A percentile compares a stretch with the other conserved stretches of the same genome.
phyloP scores from a whole-genome alignment of 2,888 invertebrate species.

The Idaea straminata region DNA sequence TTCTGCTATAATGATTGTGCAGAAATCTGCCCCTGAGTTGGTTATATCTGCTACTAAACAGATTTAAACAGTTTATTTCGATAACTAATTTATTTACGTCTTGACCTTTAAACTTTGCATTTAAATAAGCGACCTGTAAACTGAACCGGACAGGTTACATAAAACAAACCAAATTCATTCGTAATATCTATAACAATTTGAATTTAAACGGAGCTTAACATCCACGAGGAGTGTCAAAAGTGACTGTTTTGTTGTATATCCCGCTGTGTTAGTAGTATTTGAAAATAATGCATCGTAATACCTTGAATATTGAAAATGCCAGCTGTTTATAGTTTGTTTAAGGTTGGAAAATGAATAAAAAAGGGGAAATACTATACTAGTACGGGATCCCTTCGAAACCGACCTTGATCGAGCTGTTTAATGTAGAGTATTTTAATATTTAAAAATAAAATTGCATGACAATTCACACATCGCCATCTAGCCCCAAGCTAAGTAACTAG shows the following conservation, averaged over 20 bases:
- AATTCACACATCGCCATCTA: too few relatives aligned
- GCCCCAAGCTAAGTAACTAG: too few relatives aligned
- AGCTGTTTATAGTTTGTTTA: background rate
- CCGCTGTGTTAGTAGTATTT: constrained; percentile 18
- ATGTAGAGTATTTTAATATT: too few relatives aligned
- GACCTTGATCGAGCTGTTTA: too few relatives aligned
- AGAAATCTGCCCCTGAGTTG: background rate
- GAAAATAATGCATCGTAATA: constrained; percentile 4
- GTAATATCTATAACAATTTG: constrained; percentile 18
- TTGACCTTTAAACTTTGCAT: background rate
- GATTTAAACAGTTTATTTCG: background rate
- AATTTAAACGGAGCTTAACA: constrained; percentile 24
- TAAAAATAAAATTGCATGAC: too few relatives aligned
- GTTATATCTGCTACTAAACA: background rate
- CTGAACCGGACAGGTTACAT: constrained; percentile 6
- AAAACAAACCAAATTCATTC: constrained; percentile 12
- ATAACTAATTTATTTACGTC: background rate
- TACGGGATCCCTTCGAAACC: too few relatives aligned
- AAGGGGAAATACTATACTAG: background rate
- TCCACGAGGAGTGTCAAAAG: constrained; percentile 23
- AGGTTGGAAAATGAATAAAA: background rate
- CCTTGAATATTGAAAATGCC: constrained; percentile 1
- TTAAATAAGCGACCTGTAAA: background rate
- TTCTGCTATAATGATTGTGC: background rate
- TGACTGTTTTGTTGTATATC: constrained; percentile 21